phyloP scores from a whole-genome alignment of 2,888 invertebrate species.

The Acronicta psi region DNA sequence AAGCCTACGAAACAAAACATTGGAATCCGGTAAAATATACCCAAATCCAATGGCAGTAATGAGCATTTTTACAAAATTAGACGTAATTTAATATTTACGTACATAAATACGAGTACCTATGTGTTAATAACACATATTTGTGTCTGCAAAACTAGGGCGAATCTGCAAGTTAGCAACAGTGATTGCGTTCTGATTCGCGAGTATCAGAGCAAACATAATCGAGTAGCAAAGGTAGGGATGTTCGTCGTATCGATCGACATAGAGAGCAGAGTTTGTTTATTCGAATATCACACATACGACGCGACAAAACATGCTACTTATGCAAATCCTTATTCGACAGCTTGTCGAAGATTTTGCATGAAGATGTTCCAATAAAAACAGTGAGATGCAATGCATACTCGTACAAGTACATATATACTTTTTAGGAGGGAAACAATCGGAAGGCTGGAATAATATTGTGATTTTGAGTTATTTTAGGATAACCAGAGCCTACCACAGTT shows the following conservation, averaged over 20 bases:
- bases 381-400: background rate
- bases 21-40: too few species aligned
- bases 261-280: slow-evolving; percentile 40
- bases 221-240: slow-evolving; percentile 32
- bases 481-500: too few species aligned
- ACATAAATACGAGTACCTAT: too few species aligned
- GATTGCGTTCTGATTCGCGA: slow-evolving; percentile 33
- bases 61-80: too few species aligned
- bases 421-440: too few species aligned
- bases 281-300: slow-evolving; percentile 36
- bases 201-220: slow-evolving; percentile 37
- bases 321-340: slow-evolving; percentile 23
- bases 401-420: too few species aligned
- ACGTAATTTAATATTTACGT: too few species aligned
- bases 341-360: background rate
- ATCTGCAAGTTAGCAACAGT: slow-evolving; percentile 13
- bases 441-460: too few species aligned
- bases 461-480: too few species aligned
- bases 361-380: slow-evolving; percentile 18
- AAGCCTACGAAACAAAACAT: too few species aligned
- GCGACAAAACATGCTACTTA: slow-evolving; percentile 37
- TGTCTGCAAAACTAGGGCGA: slow-evolving; percentile 30
- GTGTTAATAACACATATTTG: slow-evolving; percentile 8
- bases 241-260: slow-evolving; percentile 39
- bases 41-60: too few species aligned